Base-by-base conservation (phyloP, 2,888 invertebrate species). In the Brassicogethes aeneus region DNA sequence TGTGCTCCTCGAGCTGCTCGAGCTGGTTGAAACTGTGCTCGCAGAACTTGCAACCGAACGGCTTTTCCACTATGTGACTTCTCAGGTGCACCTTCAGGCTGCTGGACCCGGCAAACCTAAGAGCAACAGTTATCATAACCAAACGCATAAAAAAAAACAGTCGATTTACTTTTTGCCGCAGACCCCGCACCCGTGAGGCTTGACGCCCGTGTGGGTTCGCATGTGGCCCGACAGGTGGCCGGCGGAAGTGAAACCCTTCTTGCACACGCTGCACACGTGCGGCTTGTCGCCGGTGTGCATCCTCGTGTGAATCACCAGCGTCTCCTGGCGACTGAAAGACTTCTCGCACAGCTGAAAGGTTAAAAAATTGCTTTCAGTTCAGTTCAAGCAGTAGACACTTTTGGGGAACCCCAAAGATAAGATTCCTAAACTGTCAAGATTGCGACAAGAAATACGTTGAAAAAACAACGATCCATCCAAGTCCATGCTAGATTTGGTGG, bases 201-300 rank as follows among this genome's bases (percentile, higher is more conserved):
- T 68, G 44, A 64, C 65, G 1, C 68, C 68, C 2, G 67, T 68
- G 42, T 69, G 68, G 2, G 65, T 65, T 41, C 66, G 55, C 65
- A 66, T 66, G 44, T 69, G 69, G 1, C 64, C 65, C 0, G 66
- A 60, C 16, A 69, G 51, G 49, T 66, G 65, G n/a, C 68, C 67
- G 2, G 65, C 63, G 2, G 65, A 65, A 1, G 63, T 62, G 41
- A 69, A 69, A 5, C 60, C 66, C 47, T 63, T 66, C 40, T 62
- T 57, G 43, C 69, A 69, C 2, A 68, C 54, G 10, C 48, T 49
- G 42, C 69, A 69, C 15, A 65, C 55, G 42, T 69, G 65, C 2
- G 68, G 68, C 54, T 65, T 65, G 41, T 64, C 60, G 1, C 69
- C 69, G 0, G 68, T 69, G 41, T 69, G 69, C 2, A 65, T 61